phyloP scores from a whole-genome alignment of 2,113 vertebrate genomes.

The Geococcyx californianus region DNA sequence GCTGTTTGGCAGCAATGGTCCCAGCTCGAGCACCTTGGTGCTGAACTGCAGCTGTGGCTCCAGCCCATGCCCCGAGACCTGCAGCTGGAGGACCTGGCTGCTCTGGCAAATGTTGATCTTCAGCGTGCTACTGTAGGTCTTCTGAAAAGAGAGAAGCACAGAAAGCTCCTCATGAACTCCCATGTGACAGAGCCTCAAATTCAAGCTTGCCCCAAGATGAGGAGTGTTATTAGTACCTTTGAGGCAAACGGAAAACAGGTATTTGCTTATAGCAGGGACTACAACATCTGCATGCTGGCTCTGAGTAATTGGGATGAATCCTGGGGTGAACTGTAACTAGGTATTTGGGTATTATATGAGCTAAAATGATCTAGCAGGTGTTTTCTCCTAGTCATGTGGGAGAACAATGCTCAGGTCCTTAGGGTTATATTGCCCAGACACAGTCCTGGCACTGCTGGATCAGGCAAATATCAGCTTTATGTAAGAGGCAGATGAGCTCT shows the following conservation, averaged over 20 bases:
- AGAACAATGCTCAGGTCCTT: not conserved
- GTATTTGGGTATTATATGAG: not conserved
- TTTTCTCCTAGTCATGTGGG: not conserved
- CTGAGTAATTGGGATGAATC: not conserved
- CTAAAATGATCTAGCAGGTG: not conserved
- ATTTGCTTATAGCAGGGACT: not conserved
- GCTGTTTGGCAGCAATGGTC: constrained; percentile 76
- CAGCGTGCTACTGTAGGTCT: constrained; percentile 77
- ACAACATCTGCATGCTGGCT: not conserved
- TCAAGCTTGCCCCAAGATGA: not conserved
- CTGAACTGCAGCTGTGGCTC: constrained; percentile 83
- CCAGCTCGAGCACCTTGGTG: constrained; percentile 75
- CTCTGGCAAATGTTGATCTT: constrained; percentile 77
- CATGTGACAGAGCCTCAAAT: not conserved
- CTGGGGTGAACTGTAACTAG: not conserved
- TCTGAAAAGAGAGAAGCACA: constrained; percentile 71
- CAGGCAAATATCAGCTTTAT: not conserved
- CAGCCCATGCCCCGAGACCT: constrained; percentile 77
- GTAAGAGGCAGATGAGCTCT: not conserved
- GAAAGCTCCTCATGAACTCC: not conserved
- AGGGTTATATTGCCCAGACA: not conserved
- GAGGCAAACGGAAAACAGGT: not conserved
- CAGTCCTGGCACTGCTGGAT: not conserved
- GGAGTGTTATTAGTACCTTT: not conserved
- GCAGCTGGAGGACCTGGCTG: constrained; percentile 69